A percentile compares a stretch with the other conserved stretches of the same genome.
phyloP scores from a whole-genome alignment of 2,888 invertebrate genomes.

The Philereme transversata region DNA sequence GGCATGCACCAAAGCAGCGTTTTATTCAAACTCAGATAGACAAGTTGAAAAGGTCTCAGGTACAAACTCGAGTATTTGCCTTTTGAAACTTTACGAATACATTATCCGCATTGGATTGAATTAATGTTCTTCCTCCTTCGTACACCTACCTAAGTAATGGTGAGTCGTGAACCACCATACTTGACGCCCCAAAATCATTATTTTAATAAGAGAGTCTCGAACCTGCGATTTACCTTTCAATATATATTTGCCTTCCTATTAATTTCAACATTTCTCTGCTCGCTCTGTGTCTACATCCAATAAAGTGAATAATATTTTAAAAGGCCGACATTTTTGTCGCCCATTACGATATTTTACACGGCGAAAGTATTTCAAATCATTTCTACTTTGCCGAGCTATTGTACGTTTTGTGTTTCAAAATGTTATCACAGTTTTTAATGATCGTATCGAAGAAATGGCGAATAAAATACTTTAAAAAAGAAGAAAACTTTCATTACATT shows the following conservation, averaged over 20 bases:
- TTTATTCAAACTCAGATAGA: slow-evolving; percentile 15
- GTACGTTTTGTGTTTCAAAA: no score
- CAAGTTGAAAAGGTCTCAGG: slow-evolving; percentile 14
- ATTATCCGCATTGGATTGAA: slow-evolving; percentile 51
- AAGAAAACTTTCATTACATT: no score
- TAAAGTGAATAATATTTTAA: slow-evolving; percentile 47
- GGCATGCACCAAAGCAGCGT: slow-evolving; percentile 2
- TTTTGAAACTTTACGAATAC: slow-evolving; percentile 49
- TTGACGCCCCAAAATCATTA: slow-evolving; percentile 44
- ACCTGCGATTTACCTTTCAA: slow-evolving; percentile 30
- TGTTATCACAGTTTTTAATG: no score
- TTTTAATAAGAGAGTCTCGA: slow-evolving; percentile 41
- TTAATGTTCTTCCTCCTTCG: slow-evolving; percentile 48
- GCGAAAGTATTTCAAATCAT: slow-evolving; percentile 21
- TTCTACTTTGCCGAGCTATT: not conserved
- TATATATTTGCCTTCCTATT: slow-evolving; percentile 38
- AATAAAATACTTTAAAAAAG: no score
- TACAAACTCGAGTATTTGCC: slow-evolving; percentile 33
- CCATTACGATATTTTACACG: slow-evolving; percentile 35
- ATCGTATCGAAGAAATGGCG: no score
- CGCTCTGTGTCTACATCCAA: slow-evolving; percentile 38
- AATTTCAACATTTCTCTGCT: slow-evolving; percentile 36
- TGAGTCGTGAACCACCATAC: slow-evolving; percentile 24
- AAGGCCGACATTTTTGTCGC: slow-evolving; percentile 38
- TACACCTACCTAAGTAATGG: slow-evolving; percentile 42